Base-by-base conservation (phyloP, 2,797 vertebrate genomes). In the Amniataba percoides region DNA sequence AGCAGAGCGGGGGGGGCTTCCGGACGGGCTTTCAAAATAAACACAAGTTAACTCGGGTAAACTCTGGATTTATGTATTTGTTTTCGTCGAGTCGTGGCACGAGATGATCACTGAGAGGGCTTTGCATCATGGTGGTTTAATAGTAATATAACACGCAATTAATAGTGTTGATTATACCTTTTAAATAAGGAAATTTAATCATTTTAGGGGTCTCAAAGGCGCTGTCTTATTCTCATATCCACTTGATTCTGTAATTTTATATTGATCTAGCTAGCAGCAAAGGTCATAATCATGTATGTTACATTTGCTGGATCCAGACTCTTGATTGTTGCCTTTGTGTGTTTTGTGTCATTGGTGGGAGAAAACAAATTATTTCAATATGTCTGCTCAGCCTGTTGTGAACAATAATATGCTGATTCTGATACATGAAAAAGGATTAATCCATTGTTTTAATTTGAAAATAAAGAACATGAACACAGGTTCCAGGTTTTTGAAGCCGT, bases 21-120 rank as follows among this genome's bases (percentile, higher is more conserved):
- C 90, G 77, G 76, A 0, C 1, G 1, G 3, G 5, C 23, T 69
- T 75, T 81, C 63, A 88, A 80, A 87, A 77, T 84, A 87, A 84
- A 57, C 0, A 25, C 34, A 10, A 1, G 0, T 11, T 18, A 4
- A 46, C 3, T 7, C 3, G 0, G 36, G 18, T 25, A n/a, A 12
- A 10, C 2, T 2, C 16, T 23, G 16, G 15, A 6, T 48, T 1
- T 57, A 3, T 10, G 3, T 61, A 27, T 55, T 5, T 3, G 4
- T 46, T 18, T 3, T 21, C 16, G 4, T 15, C 2, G 12, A 36
- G 56, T 69, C 18, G 15, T 4, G 21, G 25, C n/a, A 2, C 4
- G 1, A 16, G 5, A 1, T 16, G 40, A 57, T 31, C 15, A 52
- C 15, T 40, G 40, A 55, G 7, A n/a, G 36, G 1, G 9, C 2